These are phyloP conservation scores for Microchirus variegatus DNA, from an alignment of 2,797 vertebrate species.

Conservation along the genomic window DNA sequence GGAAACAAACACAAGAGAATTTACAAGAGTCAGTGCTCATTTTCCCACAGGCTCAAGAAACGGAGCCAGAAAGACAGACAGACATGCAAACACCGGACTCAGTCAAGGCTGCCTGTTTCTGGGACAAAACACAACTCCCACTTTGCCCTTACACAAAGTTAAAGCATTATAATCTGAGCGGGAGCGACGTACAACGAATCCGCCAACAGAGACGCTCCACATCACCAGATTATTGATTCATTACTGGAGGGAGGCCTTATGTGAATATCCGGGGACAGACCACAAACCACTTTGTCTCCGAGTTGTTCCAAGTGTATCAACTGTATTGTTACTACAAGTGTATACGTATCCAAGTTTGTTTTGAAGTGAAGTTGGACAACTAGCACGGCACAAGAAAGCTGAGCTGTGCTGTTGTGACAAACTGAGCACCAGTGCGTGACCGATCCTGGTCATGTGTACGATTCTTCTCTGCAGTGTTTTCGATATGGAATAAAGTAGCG, in stretches of 20 bases:
- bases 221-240: not conserved
- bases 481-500: too few species aligned
- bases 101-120: slow-evolving; percentile 41
- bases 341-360: too few species aligned
- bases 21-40: slow-evolving; percentile 27
- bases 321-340: too few species aligned
- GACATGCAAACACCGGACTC: slow-evolving; percentile 18
- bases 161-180: not conserved
- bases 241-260: too few species aligned
- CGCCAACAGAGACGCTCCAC: not conserved
- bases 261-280: not conserved
- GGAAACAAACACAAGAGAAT: slow-evolving; percentile 64
- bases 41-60: slow-evolving; percentile 51
- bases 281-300: too few species aligned
- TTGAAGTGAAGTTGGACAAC: too few species aligned
- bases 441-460: too few species aligned
- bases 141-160: slow-evolving; percentile 19
- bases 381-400: too few species aligned
- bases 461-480: too few species aligned
- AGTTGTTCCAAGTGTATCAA: too few species aligned
- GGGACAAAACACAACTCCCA: slow-evolving; percentile 15
- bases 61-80: not conserved
- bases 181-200: slow-evolving; percentile 3
- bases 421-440: too few species aligned
- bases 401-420: too few species aligned